Evolutionary conservation across 2,113 vertebrate genomes (phyloP).

Genomic region (Actenoides hombroni): DNA sequence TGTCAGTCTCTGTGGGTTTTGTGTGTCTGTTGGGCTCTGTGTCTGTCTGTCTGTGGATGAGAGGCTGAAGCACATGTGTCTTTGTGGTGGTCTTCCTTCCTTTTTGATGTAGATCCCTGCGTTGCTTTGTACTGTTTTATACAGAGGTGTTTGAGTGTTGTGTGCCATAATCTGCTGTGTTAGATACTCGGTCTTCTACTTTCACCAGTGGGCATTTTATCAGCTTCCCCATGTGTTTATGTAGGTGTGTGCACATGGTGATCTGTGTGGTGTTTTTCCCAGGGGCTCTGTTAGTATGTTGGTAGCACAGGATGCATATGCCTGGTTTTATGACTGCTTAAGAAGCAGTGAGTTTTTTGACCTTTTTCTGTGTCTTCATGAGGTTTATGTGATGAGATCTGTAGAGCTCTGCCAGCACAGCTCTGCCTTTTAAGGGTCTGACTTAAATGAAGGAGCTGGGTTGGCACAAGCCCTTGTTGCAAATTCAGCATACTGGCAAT

Average conservation of each 20-base stretch:
- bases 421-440: slow-evolving; percentile 58
- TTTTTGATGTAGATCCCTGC: slow-evolving; percentile 43
- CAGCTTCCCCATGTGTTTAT: neutral
- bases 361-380: neutral
- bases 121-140: slow-evolving; percentile 24
- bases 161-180: neutral
- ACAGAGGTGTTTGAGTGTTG: neutral
- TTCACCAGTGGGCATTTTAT: neutral
- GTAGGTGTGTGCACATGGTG: neutral
- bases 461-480: slow-evolving; percentile 5
- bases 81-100: slow-evolving; percentile 50
- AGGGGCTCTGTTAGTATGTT: neutral
- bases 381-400: slow-evolving; percentile 27
- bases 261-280: neutral
- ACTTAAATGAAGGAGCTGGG: slow-evolving; percentile 36
- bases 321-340: neutral
- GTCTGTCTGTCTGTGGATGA: neutral
- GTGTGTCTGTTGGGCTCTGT: neutral
- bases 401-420: slow-evolving; percentile 10
- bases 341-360: slow-evolving; percentile 1
- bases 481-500: neutral
- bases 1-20: neutral
- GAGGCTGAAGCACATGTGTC: slow-evolving; percentile 33
- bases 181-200: neutral
- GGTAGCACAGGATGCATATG: neutral